Base-by-base conservation (phyloP, 1,140 invertebrate genomes). In the Lysiphlebus fabarum region DNA sequence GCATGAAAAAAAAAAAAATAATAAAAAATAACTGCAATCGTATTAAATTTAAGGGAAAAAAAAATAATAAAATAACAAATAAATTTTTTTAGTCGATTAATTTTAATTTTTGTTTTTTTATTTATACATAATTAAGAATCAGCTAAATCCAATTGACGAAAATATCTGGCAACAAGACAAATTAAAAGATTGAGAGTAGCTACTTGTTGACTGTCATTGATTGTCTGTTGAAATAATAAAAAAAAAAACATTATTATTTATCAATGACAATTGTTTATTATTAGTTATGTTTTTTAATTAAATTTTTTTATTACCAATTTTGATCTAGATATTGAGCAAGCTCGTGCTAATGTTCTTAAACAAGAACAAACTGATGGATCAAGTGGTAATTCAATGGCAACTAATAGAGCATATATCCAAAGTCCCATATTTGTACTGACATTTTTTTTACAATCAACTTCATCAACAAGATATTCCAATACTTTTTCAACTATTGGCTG, bases 401-500 rank as follows among this genome's bases (percentile, higher is more conserved):
- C 75, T 6, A 87, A 59, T 26, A 87, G 63, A 0, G 83, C 78
- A 67, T 85, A 87, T 33, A 87, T 77, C 85, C 85, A 87, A 42
- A 73, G 73, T 11, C 85, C 85, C 9, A 74, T 37, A 11, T 68
- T 41, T 9, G 70, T 54, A 12, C 64, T 36, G 17, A 80, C 67
- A 12, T 9, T 58, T 36, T 56, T 58, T 72, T 82, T 65, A 40
- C 67, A 65, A 54, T 81, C 77, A 11, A 84, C 65, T 66, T 76
- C 74, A 53, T 81, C 75, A 4, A 83, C 68, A 48, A 85, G 69
- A 65, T 84, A 81, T 59, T 84, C 82, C 9, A 85, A 67, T 10
- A 84, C 70, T 65, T 75, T 72, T 56, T 82, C 77, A 3, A 82
- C 72, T 14, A 67, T 69, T 33, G 75, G 72, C 67, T 84, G 82